Evolutionary conservation across 1,140 invertebrate species (phyloP), one percentile per base, ranked within the genome.

Genomic region (Drosophila fuyamai): DNA sequence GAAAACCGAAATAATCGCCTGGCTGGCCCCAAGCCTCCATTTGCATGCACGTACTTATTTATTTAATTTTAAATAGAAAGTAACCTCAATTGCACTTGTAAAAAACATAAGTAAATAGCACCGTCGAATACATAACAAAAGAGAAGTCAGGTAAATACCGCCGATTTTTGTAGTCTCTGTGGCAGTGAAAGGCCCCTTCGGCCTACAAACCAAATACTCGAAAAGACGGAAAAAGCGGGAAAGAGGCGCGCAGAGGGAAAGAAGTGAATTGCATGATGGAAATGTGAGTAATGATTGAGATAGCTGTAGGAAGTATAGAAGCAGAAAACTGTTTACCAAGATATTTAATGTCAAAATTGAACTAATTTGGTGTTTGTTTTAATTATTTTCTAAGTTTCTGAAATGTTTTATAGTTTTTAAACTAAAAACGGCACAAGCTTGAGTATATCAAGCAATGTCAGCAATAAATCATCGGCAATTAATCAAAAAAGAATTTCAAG

Each of bases 31-130:
- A 55, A 61, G 55, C 35, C 40, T 78, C 54, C 70, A 84, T 85
- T 85, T 85, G 76, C 77, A 80, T 85, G 73, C 68, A 72, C 67
- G 72, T 63, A 85, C 59, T 68, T 84, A 84, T 83, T 84, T 83
- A 72, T 81, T 84, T 80, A 65, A 68, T 77, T 84, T 85, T 77
- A 85, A 85, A 85, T 85, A 84, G 81, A 84, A 84, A 84, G 81
- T 85, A 85, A 84, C 81, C 81, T 85, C 81, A 85, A 84, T 84
- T 85, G 81, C 81, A 84, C 66, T 81, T 77, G 81, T 85, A 80
- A 85, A 85, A 84, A 81, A 85, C 81, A 85, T 81, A 84, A 85
- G 81, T 85, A 84, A 84, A 83, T 79, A 82, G 44, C 57, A 29
- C 13, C 53, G 55, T 55, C 56, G 68, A 82, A 51, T 55, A 71